Evolutionary conservation across 2,113 vertebrate genomes (phyloP), one percentile per base, ranked within the genome.

Genomic region (Harpagus bidentatus): DNA sequence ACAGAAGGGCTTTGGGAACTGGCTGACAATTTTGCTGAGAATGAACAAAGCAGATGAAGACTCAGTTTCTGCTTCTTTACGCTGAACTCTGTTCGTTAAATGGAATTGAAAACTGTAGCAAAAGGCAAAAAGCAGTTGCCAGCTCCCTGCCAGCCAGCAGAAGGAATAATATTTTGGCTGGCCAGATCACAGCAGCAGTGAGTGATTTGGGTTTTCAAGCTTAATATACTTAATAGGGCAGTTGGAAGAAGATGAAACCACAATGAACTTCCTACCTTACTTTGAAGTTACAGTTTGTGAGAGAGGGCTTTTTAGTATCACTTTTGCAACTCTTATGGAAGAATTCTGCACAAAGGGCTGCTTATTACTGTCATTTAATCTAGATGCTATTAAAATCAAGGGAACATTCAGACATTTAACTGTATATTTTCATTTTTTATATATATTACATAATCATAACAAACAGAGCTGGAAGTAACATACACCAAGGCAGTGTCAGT

Each of bases 361-460:
- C 43, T 95, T 91, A 82, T 87, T 94, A 62, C 43, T 89, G 45
- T 82, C 21, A 73, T 91, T 85, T 89, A 89, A 89, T 91, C 65
- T 66, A 72, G 36, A 72, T 45, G 8, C 40, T 56, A 62, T 82
- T 91, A 87, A 94, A 95, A 89, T 70, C 70, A 86, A 83, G 76
- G 23, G 69, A 77, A 83, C 22, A 40, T 63, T 78, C 56, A 95
- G 61, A 72, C 6, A 76, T 94, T 85, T 76, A 76, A 45, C 34
- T 53, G 40, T 26, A 5, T 79, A 47, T 86, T 95, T 95, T 89
- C 36, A 65, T 53, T 82, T 79, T 78, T 86, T 65, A 50, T 16
- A 11, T 88, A 29, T 36, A 10, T 78, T 83, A 85, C 12, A n/a
- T 53, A 86, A 52, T 40, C 42, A 55, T n/a, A 87, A 88, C 43